These are phyloP conservation scores for Etheostoma cragini DNA, from an alignment of 2,113 vertebrate species.

Conservation along the genomic window DNA sequence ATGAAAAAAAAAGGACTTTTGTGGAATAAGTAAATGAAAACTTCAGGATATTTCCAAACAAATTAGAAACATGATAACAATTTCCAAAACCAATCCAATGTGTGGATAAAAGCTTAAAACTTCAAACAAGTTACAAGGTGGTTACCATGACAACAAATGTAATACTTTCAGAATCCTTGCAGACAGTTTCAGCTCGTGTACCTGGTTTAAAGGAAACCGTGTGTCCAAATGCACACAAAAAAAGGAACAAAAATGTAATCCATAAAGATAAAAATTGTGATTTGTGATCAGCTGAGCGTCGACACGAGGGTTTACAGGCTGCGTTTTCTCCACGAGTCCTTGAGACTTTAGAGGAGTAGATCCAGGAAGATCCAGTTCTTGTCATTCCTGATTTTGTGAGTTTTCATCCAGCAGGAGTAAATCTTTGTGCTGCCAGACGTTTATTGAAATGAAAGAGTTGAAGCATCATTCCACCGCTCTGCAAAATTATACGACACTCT, in stretches of 20 bases:
- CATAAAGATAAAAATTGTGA: background rate
- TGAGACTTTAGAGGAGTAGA: background rate
- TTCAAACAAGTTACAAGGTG: too few relatives aligned
- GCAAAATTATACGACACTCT: conserved; percentile 2
- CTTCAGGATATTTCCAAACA: conserved; percentile 7
- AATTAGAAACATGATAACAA: background rate
- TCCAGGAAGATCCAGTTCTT: background rate
- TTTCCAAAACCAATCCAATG: background rate
- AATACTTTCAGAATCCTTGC: background rate
- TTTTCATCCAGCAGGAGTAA: background rate
- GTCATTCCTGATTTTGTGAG: background rate
- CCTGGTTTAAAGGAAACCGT: conserved; percentile 3
- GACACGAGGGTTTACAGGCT: background rate
- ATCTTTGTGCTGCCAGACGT: background rate
- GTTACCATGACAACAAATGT: background rate
- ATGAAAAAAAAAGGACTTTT: background rate
- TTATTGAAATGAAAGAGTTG: conserved; percentile 1
- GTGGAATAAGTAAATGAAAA: background rate
- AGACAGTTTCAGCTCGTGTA: background rate
- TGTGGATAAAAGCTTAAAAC: background rate
- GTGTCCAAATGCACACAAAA: background rate
- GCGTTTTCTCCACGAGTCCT: background rate
- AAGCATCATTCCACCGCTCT: background rate
- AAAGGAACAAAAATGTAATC: background rate
- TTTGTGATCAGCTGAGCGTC: too few relatives aligned